Evolutionary conservation across 2,888 invertebrate species (phyloP).

Genomic region (Eudasyphora cyanicolor): DNA sequence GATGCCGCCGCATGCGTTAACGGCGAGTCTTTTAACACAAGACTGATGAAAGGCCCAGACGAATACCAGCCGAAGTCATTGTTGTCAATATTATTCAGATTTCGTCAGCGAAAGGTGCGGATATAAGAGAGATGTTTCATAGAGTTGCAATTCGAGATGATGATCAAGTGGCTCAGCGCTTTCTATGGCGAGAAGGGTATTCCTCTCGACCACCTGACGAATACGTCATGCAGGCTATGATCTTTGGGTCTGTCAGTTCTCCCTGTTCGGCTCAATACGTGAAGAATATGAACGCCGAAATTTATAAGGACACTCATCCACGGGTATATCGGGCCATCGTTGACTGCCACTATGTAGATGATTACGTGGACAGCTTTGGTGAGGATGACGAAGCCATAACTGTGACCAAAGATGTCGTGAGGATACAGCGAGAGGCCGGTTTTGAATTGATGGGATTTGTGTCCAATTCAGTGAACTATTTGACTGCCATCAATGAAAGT

Average conservation of each 20-base stretch:
- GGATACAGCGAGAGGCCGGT: not conserved
- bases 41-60: not conserved
- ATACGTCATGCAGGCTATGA: slow-evolving; percentile 52
- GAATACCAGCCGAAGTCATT: slow-evolving; percentile 50
- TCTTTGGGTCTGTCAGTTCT: slow-evolving; percentile 58
- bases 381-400: too few relatives aligned
- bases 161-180: slow-evolving; percentile 29
- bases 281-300: too few relatives aligned
- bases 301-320: too few relatives aligned
- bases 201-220: slow-evolving; percentile 28
- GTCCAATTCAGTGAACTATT: slow-evolving; percentile 37
- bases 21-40: slow-evolving; percentile 52
- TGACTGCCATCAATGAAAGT: not conserved
- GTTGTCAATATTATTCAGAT: slow-evolving; percentile 52
- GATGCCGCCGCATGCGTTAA: slow-evolving; percentile 24
- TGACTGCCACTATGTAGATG: too few relatives aligned
- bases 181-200: slow-evolving; percentile 43
- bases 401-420: too few relatives aligned
- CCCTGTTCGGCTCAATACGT: too few relatives aligned
- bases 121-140: slow-evolving; percentile 26
- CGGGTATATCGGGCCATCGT: too few relatives aligned
- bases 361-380: too few relatives aligned
- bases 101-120: slow-evolving; percentile 16
- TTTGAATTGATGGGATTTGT: slow-evolving; percentile 40
- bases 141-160: not conserved